Conservation (phyloP, 2,113 vertebrate species). For the Neotragus pygmaeus region DNA sequence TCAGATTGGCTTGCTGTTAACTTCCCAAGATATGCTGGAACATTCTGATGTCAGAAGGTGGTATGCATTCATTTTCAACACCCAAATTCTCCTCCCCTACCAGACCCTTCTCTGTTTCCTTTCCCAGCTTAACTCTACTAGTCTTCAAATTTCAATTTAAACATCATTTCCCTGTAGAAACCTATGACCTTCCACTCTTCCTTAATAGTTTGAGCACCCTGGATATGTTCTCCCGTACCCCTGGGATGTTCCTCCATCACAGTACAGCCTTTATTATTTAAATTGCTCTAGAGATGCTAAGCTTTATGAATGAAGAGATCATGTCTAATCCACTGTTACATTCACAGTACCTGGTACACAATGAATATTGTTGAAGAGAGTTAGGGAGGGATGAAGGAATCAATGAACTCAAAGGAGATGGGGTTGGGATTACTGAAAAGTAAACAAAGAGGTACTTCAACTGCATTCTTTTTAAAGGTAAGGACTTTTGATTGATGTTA, state of each 20-base stretch:
- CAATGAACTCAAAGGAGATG: background rate
- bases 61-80: background rate
- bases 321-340: background rate
- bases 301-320: background rate
- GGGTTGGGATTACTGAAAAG: background rate
- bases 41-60: background rate
- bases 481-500: background rate
- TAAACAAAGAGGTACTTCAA: background rate
- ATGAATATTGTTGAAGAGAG: background rate
- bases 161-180: background rate
- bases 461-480: background rate
- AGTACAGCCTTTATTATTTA: background rate
- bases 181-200: rapidly evolving
- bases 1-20: background rate
- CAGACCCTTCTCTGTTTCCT: background rate
- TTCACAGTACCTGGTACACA: background rate
- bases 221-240: background rate
- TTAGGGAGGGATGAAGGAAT: background rate
- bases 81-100: background rate
- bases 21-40: background rate
- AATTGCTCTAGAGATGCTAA: background rate
- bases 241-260: background rate
- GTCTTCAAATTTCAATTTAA: background rate
- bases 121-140: background rate
- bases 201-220: background rate